Conservation (phyloP, 2,888 invertebrate species). For the Drosophila nigricruria region DNA sequence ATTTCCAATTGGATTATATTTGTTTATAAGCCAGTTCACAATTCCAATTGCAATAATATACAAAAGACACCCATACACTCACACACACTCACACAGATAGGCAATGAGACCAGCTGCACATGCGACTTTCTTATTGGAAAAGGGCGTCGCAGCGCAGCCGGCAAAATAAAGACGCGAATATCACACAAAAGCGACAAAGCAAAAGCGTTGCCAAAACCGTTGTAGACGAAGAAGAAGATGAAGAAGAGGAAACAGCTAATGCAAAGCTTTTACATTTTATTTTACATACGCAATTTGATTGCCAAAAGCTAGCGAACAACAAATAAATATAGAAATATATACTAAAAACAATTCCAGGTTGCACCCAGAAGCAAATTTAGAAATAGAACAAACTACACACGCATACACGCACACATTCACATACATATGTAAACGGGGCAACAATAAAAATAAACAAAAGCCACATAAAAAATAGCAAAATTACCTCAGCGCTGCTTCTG, state of each 20-base stretch:
- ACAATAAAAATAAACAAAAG: constrained; percentile 71
- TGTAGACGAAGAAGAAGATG: constrained; percentile 13
- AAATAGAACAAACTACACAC: constrained; percentile 47
- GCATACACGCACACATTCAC: constrained; percentile 30
- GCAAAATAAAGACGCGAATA: constrained; percentile 76
- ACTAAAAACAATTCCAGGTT: constrained; percentile 50
- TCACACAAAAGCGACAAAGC: constrained; percentile 48
- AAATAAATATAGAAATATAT: constrained; percentile 18
- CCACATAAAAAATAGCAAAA: constrained; percentile 74
- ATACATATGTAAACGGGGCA: constrained; percentile 42
- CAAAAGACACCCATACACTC: constrained; percentile 4
- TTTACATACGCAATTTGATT: constrained; percentile 22
- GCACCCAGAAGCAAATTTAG: constrained; percentile 57
- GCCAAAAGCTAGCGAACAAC: constrained; percentile 24
- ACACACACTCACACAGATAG: not conserved
- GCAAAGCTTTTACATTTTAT: constrained; percentile 25
- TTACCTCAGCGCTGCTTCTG: constrained; percentile 70
- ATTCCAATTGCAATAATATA: constrained; percentile 17
- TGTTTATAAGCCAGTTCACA: constrained; percentile 10
- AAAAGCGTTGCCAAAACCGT: constrained; percentile 40
- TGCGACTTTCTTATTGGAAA: constrained; percentile 64
- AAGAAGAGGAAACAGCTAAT: constrained; percentile 2
- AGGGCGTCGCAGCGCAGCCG: constrained; percentile 69
- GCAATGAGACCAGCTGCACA: constrained; percentile 54
- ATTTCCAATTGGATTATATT: not conserved